A percentile compares a stretch with the other conserved stretches of the same genome.
These are phyloP conservation scores for Aplidium turbinatum DNA, from an alignment of 23 tunicate species.

Conservation along the genomic window DNA sequence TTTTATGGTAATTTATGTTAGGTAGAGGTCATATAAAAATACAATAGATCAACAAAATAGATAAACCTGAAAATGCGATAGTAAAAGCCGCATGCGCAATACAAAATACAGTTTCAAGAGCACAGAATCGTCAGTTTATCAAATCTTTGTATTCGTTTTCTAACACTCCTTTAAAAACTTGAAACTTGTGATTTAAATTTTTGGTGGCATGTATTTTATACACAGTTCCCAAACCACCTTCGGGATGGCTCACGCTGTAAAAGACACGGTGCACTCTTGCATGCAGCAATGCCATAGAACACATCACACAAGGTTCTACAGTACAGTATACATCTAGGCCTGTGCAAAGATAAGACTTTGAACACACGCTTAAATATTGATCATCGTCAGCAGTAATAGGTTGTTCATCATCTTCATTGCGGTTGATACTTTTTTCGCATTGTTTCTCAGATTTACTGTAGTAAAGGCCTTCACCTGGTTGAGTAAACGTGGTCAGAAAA, in stretches of 20 bases:
- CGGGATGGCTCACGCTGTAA: constrained; percentile 25
- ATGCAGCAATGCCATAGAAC: constrained; percentile 91
- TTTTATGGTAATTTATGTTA: too few relatives aligned
- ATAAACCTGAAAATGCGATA: neutral
- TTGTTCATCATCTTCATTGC: neutral
- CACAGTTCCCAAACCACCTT: constrained; percentile 73
- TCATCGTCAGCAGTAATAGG: neutral
- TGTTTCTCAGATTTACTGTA: neutral
- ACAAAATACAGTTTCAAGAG: neutral
- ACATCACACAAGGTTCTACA: constrained; percentile 88
- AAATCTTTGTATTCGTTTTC: constrained; percentile 26
- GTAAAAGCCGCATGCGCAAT: too few relatives aligned
- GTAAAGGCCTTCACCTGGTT: constrained; percentile 29
- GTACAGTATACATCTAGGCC: constrained; percentile 62
- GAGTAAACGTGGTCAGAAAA: neutral
- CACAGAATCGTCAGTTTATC: neutral
- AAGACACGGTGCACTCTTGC: constrained; percentile 73
- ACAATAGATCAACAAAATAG: neutral
- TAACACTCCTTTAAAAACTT: constrained; percentile 66
- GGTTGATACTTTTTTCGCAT: neutral
- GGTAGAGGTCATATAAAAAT: too few relatives aligned
- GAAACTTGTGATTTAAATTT: constrained; percentile 70
- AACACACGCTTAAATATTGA: neutral
- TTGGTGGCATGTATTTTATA: constrained; percentile 77
- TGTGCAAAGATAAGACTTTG: constrained; percentile 65